Conservation (phyloP, 2,888 invertebrate species). For the Drosophila seclusa region DNA sequence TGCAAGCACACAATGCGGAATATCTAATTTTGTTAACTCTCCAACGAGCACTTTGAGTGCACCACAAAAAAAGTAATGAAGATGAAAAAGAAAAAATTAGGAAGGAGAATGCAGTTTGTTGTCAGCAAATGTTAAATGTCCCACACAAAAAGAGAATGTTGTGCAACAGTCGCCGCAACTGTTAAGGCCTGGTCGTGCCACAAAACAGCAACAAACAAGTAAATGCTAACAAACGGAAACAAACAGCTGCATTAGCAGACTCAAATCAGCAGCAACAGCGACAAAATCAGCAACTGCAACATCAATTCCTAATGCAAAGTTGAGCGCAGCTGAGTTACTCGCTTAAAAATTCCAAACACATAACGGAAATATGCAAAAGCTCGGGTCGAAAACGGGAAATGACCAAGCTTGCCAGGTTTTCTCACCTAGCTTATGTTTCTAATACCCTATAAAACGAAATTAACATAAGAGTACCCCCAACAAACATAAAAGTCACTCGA, state of each 20-base stretch:
- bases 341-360: slow-evolving; percentile 82
- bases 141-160: slow-evolving; percentile 26
- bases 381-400: slow-evolving; percentile 77
- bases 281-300: slow-evolving; percentile 28
- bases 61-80: slow-evolving; percentile 1
- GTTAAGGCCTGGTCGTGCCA: slow-evolving; percentile 44
- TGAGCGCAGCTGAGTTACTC: slow-evolving; percentile 65
- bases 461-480: not conserved
- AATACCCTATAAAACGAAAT: not conserved
- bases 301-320: slow-evolving; percentile 41
- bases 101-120: slow-evolving; percentile 39
- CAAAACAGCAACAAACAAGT: slow-evolving; percentile 58
- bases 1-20: slow-evolving; percentile 43
- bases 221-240: slow-evolving; percentile 77
- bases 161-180: slow-evolving; percentile 42
- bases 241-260: slow-evolving; percentile 78
- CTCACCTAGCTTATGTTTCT: slow-evolving; percentile 2
- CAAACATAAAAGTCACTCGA: not conserved
- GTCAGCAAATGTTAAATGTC: slow-evolving; percentile 42
- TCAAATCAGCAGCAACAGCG: slow-evolving; percentile 54
- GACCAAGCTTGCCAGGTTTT: slow-evolving; percentile 66
- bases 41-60: slow-evolving; percentile 55
- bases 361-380: slow-evolving; percentile 83
- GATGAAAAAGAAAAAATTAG: not conserved
- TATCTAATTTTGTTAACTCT: slow-evolving; percentile 57